Percentiles rank a stretch among this genome's conserved stretches.
Evolutionary conservation across 2,888 invertebrate species (phyloP).

Genomic region (Drosophila emarginata): DNA sequence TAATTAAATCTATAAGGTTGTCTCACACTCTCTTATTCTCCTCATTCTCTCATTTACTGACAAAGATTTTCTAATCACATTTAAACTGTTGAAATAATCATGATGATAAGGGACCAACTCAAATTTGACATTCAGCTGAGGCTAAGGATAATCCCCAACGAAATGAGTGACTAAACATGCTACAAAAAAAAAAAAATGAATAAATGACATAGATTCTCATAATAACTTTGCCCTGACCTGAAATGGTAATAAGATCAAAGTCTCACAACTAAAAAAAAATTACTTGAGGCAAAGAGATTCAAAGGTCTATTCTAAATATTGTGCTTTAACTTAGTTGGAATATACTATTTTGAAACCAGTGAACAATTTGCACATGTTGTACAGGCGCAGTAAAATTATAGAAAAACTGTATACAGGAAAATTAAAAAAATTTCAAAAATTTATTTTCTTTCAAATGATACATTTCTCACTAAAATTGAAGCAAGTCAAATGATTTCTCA

Average conservation of each 20-base stretch:
- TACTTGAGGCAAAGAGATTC: background rate
- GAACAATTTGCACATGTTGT: no score
- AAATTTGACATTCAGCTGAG: conserved; percentile 41
- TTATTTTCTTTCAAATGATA: no score
- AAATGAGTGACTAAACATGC: conserved; percentile 5
- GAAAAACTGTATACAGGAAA: no score
- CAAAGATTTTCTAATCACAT: conserved; percentile 44
- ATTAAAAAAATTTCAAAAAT: no score
- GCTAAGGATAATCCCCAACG: background rate
- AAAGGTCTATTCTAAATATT: no score
- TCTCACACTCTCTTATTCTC: conserved; percentile 15
- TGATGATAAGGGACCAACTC: conserved; percentile 43
- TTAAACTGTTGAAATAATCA: conserved; percentile 36
- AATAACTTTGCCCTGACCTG: background rate
- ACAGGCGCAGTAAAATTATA: no score
- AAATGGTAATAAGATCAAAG: background rate
- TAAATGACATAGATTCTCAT: background rate
- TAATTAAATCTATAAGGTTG: conserved; percentile 19
- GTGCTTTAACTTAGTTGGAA: no score
- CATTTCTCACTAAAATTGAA: no score
- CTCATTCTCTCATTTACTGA: conserved; percentile 14
- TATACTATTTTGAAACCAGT: no score
- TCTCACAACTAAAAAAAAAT: no score
- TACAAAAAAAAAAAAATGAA: background rate
- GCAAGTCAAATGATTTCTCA: no score